Conservation (phyloP, 1,140 invertebrate species). For the Drosophila equinoxialis region DNA sequence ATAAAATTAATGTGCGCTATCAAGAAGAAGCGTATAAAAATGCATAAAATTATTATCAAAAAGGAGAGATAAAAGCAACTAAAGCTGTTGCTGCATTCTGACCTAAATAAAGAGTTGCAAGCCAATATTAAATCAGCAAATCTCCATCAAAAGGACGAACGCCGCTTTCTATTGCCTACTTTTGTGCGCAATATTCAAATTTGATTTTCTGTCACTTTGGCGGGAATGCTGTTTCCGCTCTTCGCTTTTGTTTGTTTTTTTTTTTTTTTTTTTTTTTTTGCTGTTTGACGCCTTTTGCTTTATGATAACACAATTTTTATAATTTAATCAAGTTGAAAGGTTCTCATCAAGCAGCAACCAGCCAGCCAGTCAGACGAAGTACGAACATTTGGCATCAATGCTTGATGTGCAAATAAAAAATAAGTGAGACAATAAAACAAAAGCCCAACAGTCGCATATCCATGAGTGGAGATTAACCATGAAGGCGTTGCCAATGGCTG, state of each 20-base stretch:
- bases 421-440: constrained; percentile 80
- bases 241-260: no score
- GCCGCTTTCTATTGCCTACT: constrained; percentile 32
- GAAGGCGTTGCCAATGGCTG: constrained; percentile 23
- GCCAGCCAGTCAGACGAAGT: background rate
- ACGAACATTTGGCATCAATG: constrained; percentile 28
- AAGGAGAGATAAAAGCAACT: constrained; percentile 21
- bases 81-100: constrained; percentile 66
- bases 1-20: constrained; percentile 67
- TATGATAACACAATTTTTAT: constrained; percentile 77
- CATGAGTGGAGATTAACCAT: constrained; percentile 68
- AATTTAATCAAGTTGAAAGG: constrained; percentile 76
- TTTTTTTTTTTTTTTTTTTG: no score
- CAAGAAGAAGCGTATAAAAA: no score
- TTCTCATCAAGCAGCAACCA: background rate
- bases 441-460: constrained; percentile 56
- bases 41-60: no score
- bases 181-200: constrained; percentile 39
- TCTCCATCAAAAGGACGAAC: no score
- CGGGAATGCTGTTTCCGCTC: no score
- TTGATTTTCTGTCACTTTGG: constrained; percentile 12
- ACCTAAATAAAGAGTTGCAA: constrained; percentile 52
- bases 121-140: constrained; percentile 19
- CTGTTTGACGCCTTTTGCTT: constrained; percentile 28
- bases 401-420: constrained; percentile 72